Evolutionary conservation across 2,888 invertebrate genomes (phyloP).

Genomic region (Dasypolia templi): DNA sequence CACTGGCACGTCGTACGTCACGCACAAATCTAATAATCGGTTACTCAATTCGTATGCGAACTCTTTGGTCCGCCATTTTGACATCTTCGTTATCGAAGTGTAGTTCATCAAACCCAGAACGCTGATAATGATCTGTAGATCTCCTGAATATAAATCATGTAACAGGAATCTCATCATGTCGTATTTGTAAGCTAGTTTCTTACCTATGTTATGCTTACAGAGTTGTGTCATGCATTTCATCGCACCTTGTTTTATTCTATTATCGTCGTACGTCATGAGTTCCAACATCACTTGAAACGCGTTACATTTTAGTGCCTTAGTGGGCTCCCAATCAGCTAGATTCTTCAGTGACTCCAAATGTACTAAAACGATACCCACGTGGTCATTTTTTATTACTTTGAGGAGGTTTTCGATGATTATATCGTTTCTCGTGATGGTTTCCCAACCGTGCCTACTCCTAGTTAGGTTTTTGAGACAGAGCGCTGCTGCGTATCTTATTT

Average conservation of each 20-base stretch:
- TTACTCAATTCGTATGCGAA: slow-evolving; percentile 73
- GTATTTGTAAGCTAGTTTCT: slow-evolving; percentile 80
- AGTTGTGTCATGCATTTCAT: slow-evolving; percentile 84
- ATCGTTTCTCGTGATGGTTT: slow-evolving; percentile 73
- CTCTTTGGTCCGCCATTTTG: slow-evolving; percentile 86
- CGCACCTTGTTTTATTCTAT: slow-evolving; percentile 73
- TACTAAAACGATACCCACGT: slow-evolving; percentile 81
- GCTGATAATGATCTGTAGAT: slow-evolving; percentile 76
- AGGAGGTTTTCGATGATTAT: slow-evolving; percentile 79
- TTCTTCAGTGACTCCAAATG: slow-evolving; percentile 79
- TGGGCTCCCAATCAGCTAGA: slow-evolving; percentile 81
- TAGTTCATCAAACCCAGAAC: slow-evolving; percentile 79
- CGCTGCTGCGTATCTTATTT: slow-evolving; percentile 84
- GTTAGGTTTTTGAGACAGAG: slow-evolving; percentile 78
- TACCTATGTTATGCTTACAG: slow-evolving; percentile 83
- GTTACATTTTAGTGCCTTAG: slow-evolving; percentile 74
- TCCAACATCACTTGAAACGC: slow-evolving; percentile 81
- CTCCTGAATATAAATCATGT: slow-evolving; percentile 66
- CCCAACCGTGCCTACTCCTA: slow-evolving; percentile 72
- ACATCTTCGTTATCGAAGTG: slow-evolving; percentile 80
- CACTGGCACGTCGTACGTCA: slow-evolving; percentile 72
- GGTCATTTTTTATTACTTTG: slow-evolving; percentile 82
- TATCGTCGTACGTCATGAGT: slow-evolving; percentile 73
- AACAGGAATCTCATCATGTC: slow-evolving; percentile 77
- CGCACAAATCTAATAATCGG: slow-evolving; percentile 73